Conservation (phyloP, 1,140 invertebrate species). For the Eufriesea mexicana region DNA sequence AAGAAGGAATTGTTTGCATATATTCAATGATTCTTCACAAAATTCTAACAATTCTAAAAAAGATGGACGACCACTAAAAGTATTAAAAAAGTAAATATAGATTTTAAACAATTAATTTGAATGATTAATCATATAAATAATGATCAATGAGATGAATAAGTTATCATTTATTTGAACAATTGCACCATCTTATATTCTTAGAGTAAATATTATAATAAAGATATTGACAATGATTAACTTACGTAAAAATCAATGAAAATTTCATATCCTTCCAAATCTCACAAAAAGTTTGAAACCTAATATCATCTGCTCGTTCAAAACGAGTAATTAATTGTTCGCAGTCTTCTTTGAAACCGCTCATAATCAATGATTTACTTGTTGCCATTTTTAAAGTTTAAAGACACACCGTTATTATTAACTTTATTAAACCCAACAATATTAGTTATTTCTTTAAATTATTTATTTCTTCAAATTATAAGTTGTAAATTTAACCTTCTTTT, state of each 20-base stretch:
- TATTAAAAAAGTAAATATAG: slow-evolving; percentile 26
- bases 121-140: not conserved
- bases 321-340: slow-evolving; percentile 69
- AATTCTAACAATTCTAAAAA: slow-evolving; percentile 74
- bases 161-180: too few species aligned
- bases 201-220: not conserved
- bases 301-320: slow-evolving; percentile 69
- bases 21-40: slow-evolving; percentile 76
- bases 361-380: slow-evolving; percentile 9
- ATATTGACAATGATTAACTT: slow-evolving; percentile 54
- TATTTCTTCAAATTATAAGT: not conserved
- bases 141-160: too few species aligned
- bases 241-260: slow-evolving; percentile 77
- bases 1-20: slow-evolving; percentile 76
- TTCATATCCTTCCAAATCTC: slow-evolving; percentile 77
- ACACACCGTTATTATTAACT: not conserved
- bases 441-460: not conserved
- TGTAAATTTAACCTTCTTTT: not conserved
- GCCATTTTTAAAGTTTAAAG: not conserved
- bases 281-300: slow-evolving; percentile 74
- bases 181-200: not conserved
- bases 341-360: slow-evolving; percentile 63
- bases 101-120: not conserved
- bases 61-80: slow-evolving; percentile 68
- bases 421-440: not conserved